phyloP scores from a whole-genome alignment of 2,888 invertebrate species.

The Erebia epiphron region DNA sequence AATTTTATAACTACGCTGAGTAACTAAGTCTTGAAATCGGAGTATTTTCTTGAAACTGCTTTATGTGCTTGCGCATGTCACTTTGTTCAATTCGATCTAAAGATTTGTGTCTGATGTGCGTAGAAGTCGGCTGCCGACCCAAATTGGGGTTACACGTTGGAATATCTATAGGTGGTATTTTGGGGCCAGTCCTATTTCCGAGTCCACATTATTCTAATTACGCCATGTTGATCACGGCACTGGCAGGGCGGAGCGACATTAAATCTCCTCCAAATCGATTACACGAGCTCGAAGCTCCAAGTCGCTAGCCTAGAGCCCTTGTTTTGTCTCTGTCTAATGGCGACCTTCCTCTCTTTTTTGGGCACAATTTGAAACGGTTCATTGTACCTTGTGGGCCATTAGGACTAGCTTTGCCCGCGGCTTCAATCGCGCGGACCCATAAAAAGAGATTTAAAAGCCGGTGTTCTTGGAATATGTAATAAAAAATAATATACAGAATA shows the following conservation, averaged over 20 bases:
- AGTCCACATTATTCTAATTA: constrained; percentile 75
- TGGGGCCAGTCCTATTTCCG: constrained; percentile 47
- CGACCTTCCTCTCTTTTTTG: constrained; percentile 70
- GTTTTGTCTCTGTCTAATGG: constrained; percentile 77
- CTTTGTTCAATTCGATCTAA: not conserved
- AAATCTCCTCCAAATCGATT: constrained; percentile 78
- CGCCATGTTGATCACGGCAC: constrained; percentile 41
- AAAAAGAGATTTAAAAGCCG: constrained; percentile 23
- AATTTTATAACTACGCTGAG: too few species aligned
- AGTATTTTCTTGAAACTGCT: too few species aligned
- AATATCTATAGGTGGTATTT: not conserved
- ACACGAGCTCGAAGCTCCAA: constrained; percentile 46
- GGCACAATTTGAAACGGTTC: constrained; percentile 72
- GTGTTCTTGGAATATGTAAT: constrained; percentile 22
- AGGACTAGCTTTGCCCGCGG: constrained; percentile 37
- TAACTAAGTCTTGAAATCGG: too few species aligned
- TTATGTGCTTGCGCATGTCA: too few species aligned
- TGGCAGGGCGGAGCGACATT: constrained; percentile 65
- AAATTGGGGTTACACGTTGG: not conserved
- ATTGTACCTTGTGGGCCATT: constrained; percentile 63
- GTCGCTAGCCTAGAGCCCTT: constrained; percentile 66
- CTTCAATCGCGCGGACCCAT: constrained; percentile 23
- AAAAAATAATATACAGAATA: constrained; percentile 11
- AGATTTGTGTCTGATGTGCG: not conserved
- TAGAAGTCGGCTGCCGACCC: not conserved